Percentiles rank a stretch among this genome's conserved stretches.
Evolutionary conservation across 2,113 vertebrate species (phyloP).

Genomic region (Hippotragus niger): DNA sequence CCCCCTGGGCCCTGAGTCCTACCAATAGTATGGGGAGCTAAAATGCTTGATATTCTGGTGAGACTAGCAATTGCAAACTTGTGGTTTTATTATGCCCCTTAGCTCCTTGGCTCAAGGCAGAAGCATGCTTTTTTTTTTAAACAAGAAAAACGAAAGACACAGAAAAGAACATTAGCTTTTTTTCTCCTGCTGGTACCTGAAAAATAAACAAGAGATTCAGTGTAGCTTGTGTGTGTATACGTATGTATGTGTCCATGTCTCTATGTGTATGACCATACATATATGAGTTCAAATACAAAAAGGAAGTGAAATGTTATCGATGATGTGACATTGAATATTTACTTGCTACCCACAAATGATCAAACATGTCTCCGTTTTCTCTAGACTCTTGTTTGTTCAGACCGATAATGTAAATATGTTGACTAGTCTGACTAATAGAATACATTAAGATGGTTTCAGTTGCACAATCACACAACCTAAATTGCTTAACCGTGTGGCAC

Average conservation of each 20-base stretch:
- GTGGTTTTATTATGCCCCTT: constrained; percentile 54
- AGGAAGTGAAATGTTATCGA: background rate
- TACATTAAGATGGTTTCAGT: background rate
- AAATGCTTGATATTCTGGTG: constrained; percentile 58
- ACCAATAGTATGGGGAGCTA: constrained; percentile 33
- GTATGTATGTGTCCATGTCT: background rate
- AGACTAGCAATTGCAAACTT: constrained; percentile 62
- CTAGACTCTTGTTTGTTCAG: background rate
- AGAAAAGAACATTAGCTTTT: background rate
- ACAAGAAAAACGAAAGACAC: background rate
- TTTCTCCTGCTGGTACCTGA: background rate
- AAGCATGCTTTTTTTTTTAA: constrained; percentile 47
- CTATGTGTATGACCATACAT: background rate
- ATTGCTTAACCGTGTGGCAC: constrained; percentile 27
- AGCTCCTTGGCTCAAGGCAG: constrained; percentile 47
- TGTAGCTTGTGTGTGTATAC: background rate
- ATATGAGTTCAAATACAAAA: background rate
- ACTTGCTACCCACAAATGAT: background rate
- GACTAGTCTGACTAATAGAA: background rate
- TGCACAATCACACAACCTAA: constrained; percentile 47
- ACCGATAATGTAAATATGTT: constrained; percentile 16
- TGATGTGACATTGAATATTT: background rate
- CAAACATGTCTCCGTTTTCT: background rate
- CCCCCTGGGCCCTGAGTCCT: constrained; percentile 51
- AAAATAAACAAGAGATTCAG: constrained; percentile 59